Conservation (phyloP, 2,797 vertebrate genomes). For the Intellagama lesueurii region DNA sequence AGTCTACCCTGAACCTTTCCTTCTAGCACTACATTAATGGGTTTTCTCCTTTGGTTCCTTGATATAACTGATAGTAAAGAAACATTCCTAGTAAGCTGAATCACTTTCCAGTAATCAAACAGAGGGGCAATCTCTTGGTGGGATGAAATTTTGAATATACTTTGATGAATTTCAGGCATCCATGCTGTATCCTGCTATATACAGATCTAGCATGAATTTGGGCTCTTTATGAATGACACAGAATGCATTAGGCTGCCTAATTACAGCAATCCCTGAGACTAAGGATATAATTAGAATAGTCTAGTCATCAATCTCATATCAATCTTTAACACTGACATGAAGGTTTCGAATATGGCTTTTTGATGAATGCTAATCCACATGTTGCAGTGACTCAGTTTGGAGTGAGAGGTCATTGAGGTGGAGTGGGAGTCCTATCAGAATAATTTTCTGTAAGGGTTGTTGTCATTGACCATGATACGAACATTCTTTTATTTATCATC, state of each 20-base stretch:
- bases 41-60: constrained; percentile 35
- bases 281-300: constrained; percentile 56
- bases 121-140: constrained; percentile 27
- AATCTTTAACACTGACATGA: constrained; percentile 43
- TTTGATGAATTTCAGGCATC: constrained; percentile 50
- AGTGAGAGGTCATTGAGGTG: no score
- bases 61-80: neutral
- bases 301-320: constrained; percentile 40
- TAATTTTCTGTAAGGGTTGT: no score
- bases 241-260: constrained; percentile 40
- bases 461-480: no score
- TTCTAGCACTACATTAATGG: constrained; percentile 29
- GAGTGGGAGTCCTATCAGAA: no score
- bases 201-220: constrained; percentile 37
- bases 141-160: constrained; percentile 5
- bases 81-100: neutral
- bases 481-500: no score
- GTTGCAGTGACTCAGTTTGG: no score
- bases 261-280: constrained; percentile 49
- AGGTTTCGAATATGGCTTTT: constrained; percentile 50
- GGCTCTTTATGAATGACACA: constrained; percentile 42
- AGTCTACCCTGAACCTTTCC: constrained; percentile 29
- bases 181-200: neutral
- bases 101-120: constrained; percentile 29
- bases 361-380: neutral